These are phyloP conservation scores for Brachionus rotundiformis DNA, from an alignment of 1,140 invertebrate genomes.

Conservation along the genomic window DNA sequence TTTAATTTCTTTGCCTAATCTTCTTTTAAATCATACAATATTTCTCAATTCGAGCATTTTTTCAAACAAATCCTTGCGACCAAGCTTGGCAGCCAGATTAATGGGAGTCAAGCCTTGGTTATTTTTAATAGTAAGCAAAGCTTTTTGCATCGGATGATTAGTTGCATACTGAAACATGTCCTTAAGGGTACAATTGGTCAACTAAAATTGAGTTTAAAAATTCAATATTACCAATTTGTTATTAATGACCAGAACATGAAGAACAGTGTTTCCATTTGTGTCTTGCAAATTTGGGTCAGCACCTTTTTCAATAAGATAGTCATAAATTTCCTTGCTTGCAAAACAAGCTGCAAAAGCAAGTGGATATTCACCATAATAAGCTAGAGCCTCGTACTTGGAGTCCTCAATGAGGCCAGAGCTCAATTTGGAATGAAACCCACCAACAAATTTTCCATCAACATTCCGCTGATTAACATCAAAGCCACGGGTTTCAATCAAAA, in stretches of 20 bases:
- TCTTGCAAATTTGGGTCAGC: conserved; percentile 85
- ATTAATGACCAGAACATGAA: conserved; percentile 96
- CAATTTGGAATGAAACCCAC: conserved; percentile 68
- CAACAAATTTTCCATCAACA: conserved; percentile 78
- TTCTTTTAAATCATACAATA: conserved; percentile 63
- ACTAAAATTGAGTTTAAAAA: background rate
- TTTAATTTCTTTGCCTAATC: background rate
- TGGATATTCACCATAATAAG: conserved; percentile 92
- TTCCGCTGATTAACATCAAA: conserved; percentile 87
- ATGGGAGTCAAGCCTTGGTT: conserved; percentile 86
- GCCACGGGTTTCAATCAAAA: conserved; percentile 79
- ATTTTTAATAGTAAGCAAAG: conserved; percentile 76
- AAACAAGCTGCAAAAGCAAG: conserved; percentile 94
- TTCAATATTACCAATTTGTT: conserved; percentile 80
- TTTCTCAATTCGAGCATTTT: conserved; percentile 96
- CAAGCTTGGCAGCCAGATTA: conserved; percentile 90
- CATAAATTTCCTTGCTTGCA: conserved; percentile 94
- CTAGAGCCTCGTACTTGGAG: conserved; percentile 69
- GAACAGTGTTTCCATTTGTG: conserved; percentile 78
- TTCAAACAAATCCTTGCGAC: conserved; percentile 88
- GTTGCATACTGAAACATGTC: conserved; percentile 97
- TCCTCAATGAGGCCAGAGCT: conserved; percentile 11
- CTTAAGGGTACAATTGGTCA: too few relatives aligned
- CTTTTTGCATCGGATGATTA: conserved; percentile 85
- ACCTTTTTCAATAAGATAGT: conserved; percentile 83